Evolutionary conservation across 2,113 vertebrate species (phyloP).

Genomic region (Myotis yumanensis): DNA sequence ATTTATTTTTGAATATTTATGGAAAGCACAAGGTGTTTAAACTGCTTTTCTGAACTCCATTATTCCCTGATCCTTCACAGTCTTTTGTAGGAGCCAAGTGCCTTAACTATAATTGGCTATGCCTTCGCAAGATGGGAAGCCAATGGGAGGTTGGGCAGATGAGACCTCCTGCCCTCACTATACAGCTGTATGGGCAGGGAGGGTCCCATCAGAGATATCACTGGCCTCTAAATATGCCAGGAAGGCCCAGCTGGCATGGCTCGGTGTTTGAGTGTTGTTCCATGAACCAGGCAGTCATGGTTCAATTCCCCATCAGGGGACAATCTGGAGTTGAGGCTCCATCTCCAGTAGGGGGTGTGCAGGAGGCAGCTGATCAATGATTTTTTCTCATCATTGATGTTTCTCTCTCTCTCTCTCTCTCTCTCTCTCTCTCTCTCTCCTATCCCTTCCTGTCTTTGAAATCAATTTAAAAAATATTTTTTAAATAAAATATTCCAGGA

Average conservation of each 20-base stretch:
- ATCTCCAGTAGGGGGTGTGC: too few species aligned
- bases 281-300: too few species aligned
- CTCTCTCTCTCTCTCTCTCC: too few species aligned
- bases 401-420: too few species aligned
- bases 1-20: conserved; percentile 33
- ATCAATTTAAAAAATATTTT: too few species aligned
- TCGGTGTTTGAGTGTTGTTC: too few species aligned
- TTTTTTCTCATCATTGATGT: too few species aligned
- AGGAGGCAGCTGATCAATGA: too few species aligned
- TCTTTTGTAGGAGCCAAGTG: background rate
- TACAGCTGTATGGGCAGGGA: background rate
- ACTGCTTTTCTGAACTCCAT: background rate
- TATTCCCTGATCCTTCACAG: background rate
- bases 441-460: too few species aligned
- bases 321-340: too few species aligned
- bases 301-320: too few species aligned
- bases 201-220: background rate
- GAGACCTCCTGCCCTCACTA: background rate
- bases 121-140: background rate
- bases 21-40: conserved; percentile 23
- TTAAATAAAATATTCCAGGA: background rate
- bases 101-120: background rate
- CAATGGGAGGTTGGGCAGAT: background rate
- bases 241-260: background rate
- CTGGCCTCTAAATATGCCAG: background rate